Conservation (phyloP, 2,888 invertebrate species). For the Ashinkailepas kermadecensis region DNA sequence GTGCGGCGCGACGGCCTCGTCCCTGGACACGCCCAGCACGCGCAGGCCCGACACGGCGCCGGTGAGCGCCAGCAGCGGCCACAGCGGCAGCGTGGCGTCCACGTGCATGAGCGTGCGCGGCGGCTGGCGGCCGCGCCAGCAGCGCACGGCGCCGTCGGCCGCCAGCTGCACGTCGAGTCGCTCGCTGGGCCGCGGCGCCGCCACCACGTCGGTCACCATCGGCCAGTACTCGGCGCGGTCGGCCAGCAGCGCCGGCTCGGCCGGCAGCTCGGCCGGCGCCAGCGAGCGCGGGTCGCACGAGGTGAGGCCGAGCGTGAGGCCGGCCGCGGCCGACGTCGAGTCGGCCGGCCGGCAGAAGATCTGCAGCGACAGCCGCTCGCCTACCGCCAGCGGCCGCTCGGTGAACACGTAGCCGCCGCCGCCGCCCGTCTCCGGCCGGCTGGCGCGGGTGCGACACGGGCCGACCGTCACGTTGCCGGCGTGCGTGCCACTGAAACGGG, state of each 20-base stretch:
- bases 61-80: slow-evolving; percentile 82
- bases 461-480: no score
- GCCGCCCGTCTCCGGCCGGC: no score
- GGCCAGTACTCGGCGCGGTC: slow-evolving; percentile 93
- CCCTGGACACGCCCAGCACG: no score
- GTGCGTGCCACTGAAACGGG: no score
- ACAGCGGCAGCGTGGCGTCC: slow-evolving; percentile 81
- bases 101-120: slow-evolving; percentile 77
- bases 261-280: slow-evolving; percentile 62
- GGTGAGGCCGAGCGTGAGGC: slow-evolving; percentile 81
- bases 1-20: no score
- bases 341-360: no score
- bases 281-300: slow-evolving; percentile 83
- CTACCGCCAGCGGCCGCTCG: slow-evolving; percentile 72
- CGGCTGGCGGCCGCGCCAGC: no score
- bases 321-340: background rate
- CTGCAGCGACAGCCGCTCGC: slow-evolving; percentile 71
- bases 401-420: slow-evolving; percentile 81
- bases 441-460: no score
- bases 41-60: no score
- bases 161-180: slow-evolving; percentile 54
- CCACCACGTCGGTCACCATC: slow-evolving; percentile 49
- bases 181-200: slow-evolving; percentile 70
- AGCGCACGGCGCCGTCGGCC: slow-evolving; percentile 40
- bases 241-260: slow-evolving; percentile 79